Conservation (phyloP, 2,113 vertebrate species). For the Peucedramus taeniatus region DNA sequence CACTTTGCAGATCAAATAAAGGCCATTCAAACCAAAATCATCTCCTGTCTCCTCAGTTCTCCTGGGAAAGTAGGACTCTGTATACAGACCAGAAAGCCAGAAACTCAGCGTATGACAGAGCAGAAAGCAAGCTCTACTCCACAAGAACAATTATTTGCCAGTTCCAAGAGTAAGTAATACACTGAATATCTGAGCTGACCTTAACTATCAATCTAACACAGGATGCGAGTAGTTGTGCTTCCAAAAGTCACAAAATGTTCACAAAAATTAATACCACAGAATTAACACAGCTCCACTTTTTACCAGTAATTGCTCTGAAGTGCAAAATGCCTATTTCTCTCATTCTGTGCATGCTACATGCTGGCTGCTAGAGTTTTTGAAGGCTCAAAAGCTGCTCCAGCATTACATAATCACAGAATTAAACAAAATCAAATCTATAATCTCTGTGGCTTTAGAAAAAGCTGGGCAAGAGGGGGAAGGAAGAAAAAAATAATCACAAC, state of each 20-base stretch:
- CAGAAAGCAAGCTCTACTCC: neutral
- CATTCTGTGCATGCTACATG: neutral
- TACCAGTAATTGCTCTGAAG: neutral
- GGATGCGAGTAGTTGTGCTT: neutral
- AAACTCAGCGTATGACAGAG: neutral
- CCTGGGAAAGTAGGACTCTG: neutral
- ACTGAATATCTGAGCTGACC: neutral
- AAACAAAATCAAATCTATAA: neutral
- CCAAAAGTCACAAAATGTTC: neutral
- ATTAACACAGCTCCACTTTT: neutral
- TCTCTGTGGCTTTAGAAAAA: neutral
- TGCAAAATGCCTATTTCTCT: neutral
- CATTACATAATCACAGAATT: neutral
- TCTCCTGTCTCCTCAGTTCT: neutral
- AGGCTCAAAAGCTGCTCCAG: neutral
- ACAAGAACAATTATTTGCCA: neutral
- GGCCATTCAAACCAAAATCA: neutral
- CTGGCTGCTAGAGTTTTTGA: neutral
- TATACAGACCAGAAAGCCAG: neutral
- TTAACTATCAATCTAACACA: neutral
- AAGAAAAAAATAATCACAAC: neutral
- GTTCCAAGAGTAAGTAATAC: neutral
- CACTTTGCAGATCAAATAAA: neutral
- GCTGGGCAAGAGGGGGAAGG: too few species aligned
- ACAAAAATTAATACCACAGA: neutral